Conservation (phyloP, 1,140 invertebrate species). For the Helicoverpa armigera region DNA sequence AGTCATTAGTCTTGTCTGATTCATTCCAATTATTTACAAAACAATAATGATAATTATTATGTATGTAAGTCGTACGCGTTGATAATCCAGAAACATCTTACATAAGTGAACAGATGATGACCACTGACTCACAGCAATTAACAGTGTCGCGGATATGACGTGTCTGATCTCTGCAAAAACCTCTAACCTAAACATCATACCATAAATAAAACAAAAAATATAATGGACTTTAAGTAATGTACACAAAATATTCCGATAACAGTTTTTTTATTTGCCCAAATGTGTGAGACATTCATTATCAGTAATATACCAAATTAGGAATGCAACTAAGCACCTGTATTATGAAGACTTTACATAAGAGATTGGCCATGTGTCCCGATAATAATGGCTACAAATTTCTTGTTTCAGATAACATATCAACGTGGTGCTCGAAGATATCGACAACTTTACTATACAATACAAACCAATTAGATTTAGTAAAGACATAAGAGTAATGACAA, state of each 20-base stretch:
- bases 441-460: conserved; percentile 61
- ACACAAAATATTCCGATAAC: neutral
- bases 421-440: conserved; percentile 54
- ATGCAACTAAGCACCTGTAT: neutral
- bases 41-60: neutral
- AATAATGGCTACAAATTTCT: conserved; percentile 54
- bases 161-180: conserved; percentile 25
- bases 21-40: conserved; percentile 12
- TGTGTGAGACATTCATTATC: neutral
- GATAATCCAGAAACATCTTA: conserved; percentile 49
- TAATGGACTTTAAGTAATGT: neutral
- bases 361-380: neutral
- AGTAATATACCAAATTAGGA: neutral
- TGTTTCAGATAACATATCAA: conserved; percentile 76
- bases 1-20: neutral
- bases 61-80: neutral
- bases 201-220: conserved; percentile 17
- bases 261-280: neutral
- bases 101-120: conserved; percentile 44
- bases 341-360: neutral
- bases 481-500: conserved; percentile 66
- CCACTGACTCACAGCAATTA: conserved; percentile 55
- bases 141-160: conserved; percentile 23
- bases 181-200: conserved; percentile 1
- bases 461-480: conserved; percentile 46